Conservation (phyloP, 2,888 invertebrate species). For the Meta bourneti region DNA sequence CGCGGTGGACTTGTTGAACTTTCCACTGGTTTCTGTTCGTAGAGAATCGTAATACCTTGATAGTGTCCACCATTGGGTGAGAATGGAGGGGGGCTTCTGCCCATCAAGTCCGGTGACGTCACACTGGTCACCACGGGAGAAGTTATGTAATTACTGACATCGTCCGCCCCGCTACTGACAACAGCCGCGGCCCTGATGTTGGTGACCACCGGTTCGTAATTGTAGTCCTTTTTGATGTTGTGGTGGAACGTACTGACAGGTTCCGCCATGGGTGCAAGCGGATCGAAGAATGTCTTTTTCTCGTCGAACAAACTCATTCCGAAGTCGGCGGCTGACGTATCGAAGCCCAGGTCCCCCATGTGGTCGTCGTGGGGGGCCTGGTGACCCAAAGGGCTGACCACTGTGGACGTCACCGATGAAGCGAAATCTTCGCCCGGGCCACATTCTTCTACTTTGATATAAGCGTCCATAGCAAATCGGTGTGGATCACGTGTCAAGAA, state of each 20-base stretch:
- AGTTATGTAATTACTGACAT: conserved; percentile 48
- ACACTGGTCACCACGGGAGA: conserved; percentile 70
- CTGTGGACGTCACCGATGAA: conserved; percentile 72
- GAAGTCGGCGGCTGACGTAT: conserved; percentile 44
- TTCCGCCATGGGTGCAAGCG: conserved; percentile 73
- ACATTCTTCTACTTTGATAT: conserved; percentile 73
- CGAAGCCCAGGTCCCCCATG: conserved; percentile 60
- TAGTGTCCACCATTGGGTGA: conserved; percentile 45
- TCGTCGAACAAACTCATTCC: conserved; percentile 61
- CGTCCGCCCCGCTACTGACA: conserved; percentile 54
- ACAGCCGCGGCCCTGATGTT: conserved; percentile 63
- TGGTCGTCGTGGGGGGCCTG: conserved; percentile 37
- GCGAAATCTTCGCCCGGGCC: conserved; percentile 61
- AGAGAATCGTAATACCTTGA: conserved; percentile 64
- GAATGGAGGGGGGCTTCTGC: conserved; percentile 56
- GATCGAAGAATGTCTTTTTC: conserved; percentile 70
- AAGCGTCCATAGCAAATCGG: conserved; percentile 68
- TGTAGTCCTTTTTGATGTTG: conserved; percentile 71
- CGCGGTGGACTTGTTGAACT: conserved; percentile 65
- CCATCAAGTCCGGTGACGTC: conserved; percentile 55
- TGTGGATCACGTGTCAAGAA: conserved; percentile 37
- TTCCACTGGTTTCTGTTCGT: conserved; percentile 68
- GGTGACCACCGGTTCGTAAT: conserved; percentile 63
- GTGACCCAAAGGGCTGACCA: conserved; percentile 68
- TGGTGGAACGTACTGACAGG: conserved; percentile 68